These are phyloP conservation scores for Aphaenogaster floridana DNA, from an alignment of 1,140 invertebrate genomes.

Conservation along the genomic window DNA sequence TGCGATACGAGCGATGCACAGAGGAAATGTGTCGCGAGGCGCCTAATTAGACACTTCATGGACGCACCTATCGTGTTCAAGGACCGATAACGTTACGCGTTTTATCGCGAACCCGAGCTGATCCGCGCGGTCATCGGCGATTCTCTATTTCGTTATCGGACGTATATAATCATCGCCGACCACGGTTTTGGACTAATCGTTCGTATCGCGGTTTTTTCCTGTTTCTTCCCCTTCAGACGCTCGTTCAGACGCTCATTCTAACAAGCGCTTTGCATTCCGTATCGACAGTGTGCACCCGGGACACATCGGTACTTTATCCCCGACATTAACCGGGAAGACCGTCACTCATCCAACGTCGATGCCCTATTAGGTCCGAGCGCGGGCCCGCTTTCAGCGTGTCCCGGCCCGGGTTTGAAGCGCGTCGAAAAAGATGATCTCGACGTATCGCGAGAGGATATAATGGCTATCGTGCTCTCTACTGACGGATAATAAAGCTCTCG, in stretches of 20 bases:
- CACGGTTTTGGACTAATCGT: background rate
- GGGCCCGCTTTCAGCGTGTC: background rate
- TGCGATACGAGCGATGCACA: background rate
- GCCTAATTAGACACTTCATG: conserved; percentile 57
- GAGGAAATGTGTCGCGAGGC: conserved; percentile 46
- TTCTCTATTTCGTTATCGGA: background rate
- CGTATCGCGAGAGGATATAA: conserved; percentile 51
- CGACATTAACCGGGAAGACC: conserved; percentile 21
- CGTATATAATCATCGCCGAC: background rate
- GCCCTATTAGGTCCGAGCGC: conserved; percentile 15
- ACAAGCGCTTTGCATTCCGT: background rate
- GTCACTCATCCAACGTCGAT: conserved; percentile 26
- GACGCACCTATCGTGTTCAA: conserved; percentile 52
- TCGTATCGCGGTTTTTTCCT: background rate
- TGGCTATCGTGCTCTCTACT: conserved; percentile 32
- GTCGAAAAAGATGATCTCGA: conserved; percentile 55
- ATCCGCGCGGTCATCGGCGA: conserved; percentile 17
- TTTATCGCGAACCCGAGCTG: conserved; percentile 24
- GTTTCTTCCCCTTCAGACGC: background rate
- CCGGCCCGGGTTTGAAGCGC: background rate
- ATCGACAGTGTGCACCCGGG: background rate
- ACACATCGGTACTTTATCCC: background rate
- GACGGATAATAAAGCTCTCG: conserved; percentile 60
- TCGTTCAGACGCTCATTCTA: background rate
- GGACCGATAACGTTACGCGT: conserved; percentile 43